phyloP scores from a whole-genome alignment of 2,888 invertebrate genomes.

The Leptinotarsa peninsularis region DNA sequence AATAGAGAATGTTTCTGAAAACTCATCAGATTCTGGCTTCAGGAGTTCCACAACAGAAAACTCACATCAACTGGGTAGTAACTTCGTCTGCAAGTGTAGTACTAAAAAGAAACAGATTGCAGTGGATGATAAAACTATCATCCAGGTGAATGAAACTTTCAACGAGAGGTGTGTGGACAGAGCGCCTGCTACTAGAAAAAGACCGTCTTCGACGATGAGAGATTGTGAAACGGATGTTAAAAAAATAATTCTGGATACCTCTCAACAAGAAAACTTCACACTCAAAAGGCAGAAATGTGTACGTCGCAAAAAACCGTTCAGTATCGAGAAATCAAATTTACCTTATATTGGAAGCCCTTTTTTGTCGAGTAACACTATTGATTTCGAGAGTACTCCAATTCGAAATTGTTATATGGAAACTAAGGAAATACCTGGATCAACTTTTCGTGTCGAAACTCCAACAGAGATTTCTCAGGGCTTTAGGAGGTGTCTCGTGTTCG shows the following conservation, averaged over 20 bases:
- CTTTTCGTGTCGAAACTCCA: constrained; percentile 37
- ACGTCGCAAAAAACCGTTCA: constrained; percentile 66
- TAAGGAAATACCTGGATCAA: constrained; percentile 44
- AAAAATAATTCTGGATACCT: constrained; percentile 48
- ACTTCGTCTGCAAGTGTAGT: constrained; percentile 60
- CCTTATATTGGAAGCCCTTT: constrained; percentile 19
- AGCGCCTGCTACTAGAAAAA: constrained; percentile 49
- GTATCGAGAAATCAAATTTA: constrained; percentile 42
- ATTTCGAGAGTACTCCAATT: constrained; percentile 53
- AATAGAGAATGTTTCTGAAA: constrained; percentile 47
- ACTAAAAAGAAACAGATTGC: constrained; percentile 47
- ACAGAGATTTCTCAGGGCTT: constrained; percentile 54
- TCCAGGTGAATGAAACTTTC: constrained; percentile 61
- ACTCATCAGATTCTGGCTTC: constrained; percentile 63
- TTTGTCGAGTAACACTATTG: constrained; percentile 32
- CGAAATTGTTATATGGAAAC: constrained; percentile 53
- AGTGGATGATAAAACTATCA: constrained; percentile 60
- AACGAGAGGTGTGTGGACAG: constrained; percentile 63
- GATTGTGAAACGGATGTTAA: constrained; percentile 48
- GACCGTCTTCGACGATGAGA: constrained; percentile 41
- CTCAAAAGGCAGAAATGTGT: constrained; percentile 72
- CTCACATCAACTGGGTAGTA: constrained; percentile 57
- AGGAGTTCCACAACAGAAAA: constrained; percentile 59
- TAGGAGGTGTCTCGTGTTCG: constrained; percentile 65
- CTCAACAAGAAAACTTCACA: constrained; percentile 56